Evolutionary conservation across 1,140 invertebrate genomes (phyloP).

Genomic region (Epicauta chinensis): DNA sequence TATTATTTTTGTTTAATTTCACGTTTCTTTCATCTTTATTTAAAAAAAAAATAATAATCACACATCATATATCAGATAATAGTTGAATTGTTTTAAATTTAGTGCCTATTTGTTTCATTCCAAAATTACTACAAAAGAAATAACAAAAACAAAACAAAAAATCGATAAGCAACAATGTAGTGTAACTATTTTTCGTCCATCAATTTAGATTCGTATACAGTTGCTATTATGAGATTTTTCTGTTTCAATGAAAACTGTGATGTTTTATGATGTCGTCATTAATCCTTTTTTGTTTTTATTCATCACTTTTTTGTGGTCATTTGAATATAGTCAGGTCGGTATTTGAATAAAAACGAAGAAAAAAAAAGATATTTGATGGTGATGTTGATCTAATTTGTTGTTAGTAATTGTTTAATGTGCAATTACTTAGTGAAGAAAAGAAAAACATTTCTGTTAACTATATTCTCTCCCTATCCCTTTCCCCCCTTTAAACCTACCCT

Average conservation of each 20-base stretch:
- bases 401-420: constrained; percentile 24
- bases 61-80: not conserved
- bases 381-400: constrained; percentile 8
- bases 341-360: not conserved
- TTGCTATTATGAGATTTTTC: not conserved
- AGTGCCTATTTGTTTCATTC: too few species aligned
- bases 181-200: too few species aligned
- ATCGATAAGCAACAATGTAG: too few species aligned
- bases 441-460: not conserved
- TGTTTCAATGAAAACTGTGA: constrained; percentile 14
- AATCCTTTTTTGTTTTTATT: not conserved
- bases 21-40: constrained; percentile 2
- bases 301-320: too few species aligned
- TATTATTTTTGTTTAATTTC: constrained; percentile 25
- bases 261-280: constrained; percentile 4
- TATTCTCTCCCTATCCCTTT: not conserved
- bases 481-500: too few species aligned
- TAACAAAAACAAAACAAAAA: too few species aligned
- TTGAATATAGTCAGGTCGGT: too few species aligned
- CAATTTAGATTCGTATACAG: too few species aligned
- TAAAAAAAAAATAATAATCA: not conserved
- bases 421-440: constrained; percentile 9
- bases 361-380: constrained; percentile 6
- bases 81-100: not conserved
- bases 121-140: too few species aligned